Evolutionary conservation across 2,113 vertebrate genomes (phyloP).

Genomic region (Podarcis raffonei): DNA sequence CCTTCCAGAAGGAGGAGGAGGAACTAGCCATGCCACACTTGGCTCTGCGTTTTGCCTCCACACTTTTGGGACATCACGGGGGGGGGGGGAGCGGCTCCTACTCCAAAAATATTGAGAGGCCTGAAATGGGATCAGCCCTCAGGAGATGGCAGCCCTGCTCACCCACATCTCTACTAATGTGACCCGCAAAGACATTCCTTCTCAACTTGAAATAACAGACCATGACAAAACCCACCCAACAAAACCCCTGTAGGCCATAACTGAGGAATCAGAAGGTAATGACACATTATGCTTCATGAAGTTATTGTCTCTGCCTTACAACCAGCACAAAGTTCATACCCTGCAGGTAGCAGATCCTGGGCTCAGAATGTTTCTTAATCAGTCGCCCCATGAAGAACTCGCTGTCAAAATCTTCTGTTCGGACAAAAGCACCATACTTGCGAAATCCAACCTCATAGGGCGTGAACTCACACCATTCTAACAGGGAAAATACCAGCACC

Average conservation of each 20-base stretch:
- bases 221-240: neutral
- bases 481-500: conserved; percentile 27
- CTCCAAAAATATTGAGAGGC: no score
- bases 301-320: neutral
- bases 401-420: conserved; percentile 72
- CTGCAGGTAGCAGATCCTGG: conserved; percentile 72
- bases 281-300: neutral
- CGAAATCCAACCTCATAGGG: conserved; percentile 75
- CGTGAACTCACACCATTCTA: conserved; percentile 79
- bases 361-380: conserved; percentile 67
- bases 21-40: no score
- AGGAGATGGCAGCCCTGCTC: neutral
- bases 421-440: conserved; percentile 74
- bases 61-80: no score
- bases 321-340: conserved; percentile 50
- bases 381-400: conserved; percentile 78
- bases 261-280: neutral
- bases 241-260: neutral
- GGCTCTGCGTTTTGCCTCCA: no score
- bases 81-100: no score
- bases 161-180: neutral
- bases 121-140: no score
- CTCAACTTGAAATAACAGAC: neutral
- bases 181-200: neutral
- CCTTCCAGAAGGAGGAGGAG: no score